Evolutionary conservation across 2,113 vertebrate species (phyloP), one percentile per base, ranked within the genome.

Genomic region (Grammomys surdaster): DNA sequence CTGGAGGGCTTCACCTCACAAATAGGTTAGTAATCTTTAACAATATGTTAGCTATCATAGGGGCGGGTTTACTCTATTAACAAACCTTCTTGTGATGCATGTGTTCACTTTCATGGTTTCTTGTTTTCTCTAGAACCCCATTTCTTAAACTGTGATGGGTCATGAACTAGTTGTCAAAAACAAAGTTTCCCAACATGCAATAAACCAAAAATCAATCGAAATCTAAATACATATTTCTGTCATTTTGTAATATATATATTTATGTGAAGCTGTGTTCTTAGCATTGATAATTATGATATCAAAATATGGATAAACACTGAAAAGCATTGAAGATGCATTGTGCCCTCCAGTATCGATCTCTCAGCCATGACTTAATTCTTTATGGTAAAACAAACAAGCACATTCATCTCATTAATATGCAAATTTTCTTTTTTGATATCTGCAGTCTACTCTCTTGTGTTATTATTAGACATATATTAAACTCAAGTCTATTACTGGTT

Each of bases 401-500:
- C 63, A 72, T 40, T 26, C 33, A 88, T 26, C 13, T 40, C 86
- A 72, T 70, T 87, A 87, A 70, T 72, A 72, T 72, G 48, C 48
- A 88, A 88, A 88, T 40, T 73, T 73, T 70, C 51, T 88, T 73
- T 88, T 73, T 88, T 14, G 16, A n/a, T 26, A 87, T 93, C 72
- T 95, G 7, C 11, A 85, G 14, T 80, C 70, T 84, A 76, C 24
- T 88, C 26, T 78, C 36, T 87, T 87, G 65, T 26, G 77, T 94
- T 73, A 94, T 67, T 63, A n/a, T 58, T 93, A 72, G 54, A n/a
- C 26, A 80, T 31, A 33, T 24, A 93, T 78, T 89, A 89, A 85
- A 89, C n/a, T 89, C 46, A 78, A 75, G 36, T 76, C 28, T 86
- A 56, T 86, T 95, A n/a, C 33, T 89, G 51, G 14, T 84, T 93